phyloP scores from a whole-genome alignment of 2,797 vertebrate species.

The Chiloscyllium punctatum region DNA sequence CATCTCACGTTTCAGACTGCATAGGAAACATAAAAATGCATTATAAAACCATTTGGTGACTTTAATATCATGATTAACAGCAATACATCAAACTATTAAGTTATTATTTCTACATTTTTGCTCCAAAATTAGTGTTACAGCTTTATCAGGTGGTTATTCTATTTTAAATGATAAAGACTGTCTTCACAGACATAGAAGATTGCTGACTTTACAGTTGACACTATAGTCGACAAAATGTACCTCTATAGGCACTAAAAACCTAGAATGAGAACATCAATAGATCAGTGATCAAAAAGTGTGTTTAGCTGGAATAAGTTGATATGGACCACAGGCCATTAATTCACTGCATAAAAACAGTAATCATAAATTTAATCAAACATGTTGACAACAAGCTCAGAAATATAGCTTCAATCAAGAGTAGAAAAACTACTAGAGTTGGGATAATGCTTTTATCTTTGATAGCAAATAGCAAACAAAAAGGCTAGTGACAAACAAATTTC shows the following conservation, averaged over 20 bases:
- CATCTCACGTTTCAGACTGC: constrained; percentile 92
- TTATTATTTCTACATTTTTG: not conserved
- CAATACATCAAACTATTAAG: not conserved
- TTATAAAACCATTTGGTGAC: not conserved
- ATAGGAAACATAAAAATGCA: not conserved
- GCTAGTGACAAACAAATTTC: not conserved
- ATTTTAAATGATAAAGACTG: not conserved
- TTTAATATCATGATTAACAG: not conserved
- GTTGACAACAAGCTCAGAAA: not conserved
- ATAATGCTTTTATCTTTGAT: not conserved
- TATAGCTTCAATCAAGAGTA: not conserved
- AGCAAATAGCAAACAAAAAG: not conserved
- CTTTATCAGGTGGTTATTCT: not conserved
- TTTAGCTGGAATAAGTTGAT: not conserved
- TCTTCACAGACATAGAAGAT: not conserved
- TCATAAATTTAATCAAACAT: not conserved
- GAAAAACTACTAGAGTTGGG: not conserved
- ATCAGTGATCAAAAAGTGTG: not conserved
- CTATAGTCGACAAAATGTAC: not conserved
- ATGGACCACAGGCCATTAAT: not conserved
- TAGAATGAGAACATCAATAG: not conserved
- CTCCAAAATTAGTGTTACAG: not conserved
- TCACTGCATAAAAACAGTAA: not conserved
- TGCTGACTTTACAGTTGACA: not conserved
- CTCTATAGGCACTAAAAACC: not conserved